Conservation (phyloP, 1,140 invertebrate genomes). For the Drosophila biarmipes region DNA sequence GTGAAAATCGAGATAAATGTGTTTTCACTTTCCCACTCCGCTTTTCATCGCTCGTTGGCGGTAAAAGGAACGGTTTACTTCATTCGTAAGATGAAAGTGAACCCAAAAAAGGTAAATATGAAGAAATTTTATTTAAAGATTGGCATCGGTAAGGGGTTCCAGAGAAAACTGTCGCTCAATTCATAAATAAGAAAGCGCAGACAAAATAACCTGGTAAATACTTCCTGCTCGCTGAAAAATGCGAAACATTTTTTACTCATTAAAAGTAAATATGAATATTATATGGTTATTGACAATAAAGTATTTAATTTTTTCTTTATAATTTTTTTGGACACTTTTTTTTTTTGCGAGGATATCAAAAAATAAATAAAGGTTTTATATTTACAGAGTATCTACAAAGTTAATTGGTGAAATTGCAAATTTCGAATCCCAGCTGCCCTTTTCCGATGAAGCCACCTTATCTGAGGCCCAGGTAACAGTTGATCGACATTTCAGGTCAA, state of each 20-base stretch:
- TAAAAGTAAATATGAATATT: not conserved
- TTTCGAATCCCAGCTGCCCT: constrained; percentile 4
- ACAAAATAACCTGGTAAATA: not conserved
- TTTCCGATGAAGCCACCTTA: constrained; percentile 5
- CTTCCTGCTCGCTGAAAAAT: not conserved
- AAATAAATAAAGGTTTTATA: no score
- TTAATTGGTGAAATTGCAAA: constrained; percentile 37
- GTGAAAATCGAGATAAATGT: constrained; percentile 82
- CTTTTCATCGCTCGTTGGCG: constrained; percentile 14
- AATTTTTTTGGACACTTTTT: no score
- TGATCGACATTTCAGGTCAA: not conserved
- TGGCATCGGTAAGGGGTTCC: constrained; percentile 9
- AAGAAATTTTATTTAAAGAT: constrained; percentile 58
- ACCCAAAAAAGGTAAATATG: constrained; percentile 32
- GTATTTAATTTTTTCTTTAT: no score
- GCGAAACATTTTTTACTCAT: not conserved
- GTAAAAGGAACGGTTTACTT: constrained; percentile 71
- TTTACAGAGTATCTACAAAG: no score
- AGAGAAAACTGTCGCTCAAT: not conserved
- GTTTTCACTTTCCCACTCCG: constrained; percentile 52
- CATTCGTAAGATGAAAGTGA: constrained; percentile 51
- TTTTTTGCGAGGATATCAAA: no score
- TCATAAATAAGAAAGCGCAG: not conserved
- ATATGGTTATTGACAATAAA: not conserved
- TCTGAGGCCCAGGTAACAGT: constrained; percentile 2